Evolutionary conservation across 2,113 vertebrate genomes (phyloP).

Genomic region (Pterocles orientalis): DNA sequence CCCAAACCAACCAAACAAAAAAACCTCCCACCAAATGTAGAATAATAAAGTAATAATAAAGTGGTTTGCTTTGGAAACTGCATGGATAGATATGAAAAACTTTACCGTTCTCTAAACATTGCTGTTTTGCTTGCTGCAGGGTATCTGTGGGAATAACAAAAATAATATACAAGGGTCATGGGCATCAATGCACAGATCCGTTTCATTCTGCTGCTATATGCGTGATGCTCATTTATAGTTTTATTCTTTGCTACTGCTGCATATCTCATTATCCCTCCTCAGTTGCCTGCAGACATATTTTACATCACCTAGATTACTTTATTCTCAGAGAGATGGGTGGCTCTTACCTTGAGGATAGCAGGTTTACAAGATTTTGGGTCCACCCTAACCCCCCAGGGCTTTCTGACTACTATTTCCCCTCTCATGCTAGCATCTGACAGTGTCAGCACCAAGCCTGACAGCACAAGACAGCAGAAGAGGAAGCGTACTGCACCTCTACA

Average conservation of each 20-base stretch:
- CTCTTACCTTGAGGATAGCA: neutral
- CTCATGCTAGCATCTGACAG: neutral
- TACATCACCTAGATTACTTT: neutral
- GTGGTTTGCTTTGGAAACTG: neutral
- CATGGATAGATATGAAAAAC: neutral
- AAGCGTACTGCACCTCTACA: neutral
- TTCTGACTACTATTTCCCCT: rapidly evolving
- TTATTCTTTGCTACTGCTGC: neutral
- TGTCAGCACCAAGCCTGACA: neutral
- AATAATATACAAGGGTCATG: neutral
- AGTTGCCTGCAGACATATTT: neutral
- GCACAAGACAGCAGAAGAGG: neutral
- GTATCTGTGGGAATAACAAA: neutral
- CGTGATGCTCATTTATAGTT: neutral
- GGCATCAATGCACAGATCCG: neutral
- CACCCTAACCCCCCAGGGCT: neutral
- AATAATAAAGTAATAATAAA: neutral
- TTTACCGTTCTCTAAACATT: neutral
- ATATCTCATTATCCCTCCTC: neutral
- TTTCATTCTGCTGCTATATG: neutral
- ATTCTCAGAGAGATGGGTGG: neutral
- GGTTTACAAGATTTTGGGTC: neutral
- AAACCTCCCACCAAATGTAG: too few relatives aligned
- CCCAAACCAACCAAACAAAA: neutral
- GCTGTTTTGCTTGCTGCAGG: neutral